Evolutionary conservation across 2,113 vertebrate genomes (phyloP), one percentile per base, ranked within the genome.

Genomic region (Gnathonemus longibarbis): DNA sequence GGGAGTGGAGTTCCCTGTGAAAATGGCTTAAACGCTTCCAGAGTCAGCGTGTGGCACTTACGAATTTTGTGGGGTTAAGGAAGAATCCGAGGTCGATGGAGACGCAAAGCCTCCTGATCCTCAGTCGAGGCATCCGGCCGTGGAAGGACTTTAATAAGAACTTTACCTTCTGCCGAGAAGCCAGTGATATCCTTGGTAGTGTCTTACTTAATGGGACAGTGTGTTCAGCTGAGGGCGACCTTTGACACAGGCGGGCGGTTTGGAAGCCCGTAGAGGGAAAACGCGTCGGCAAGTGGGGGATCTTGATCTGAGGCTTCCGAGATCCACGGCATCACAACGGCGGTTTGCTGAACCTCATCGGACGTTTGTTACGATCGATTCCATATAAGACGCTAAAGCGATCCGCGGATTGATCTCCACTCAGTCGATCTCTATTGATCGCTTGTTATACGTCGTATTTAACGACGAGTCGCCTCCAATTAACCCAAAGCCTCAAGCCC

Each of bases 61-160:
- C 62, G 62, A 70, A 31, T 70, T 80, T 80, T 80, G 35, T 80
- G 91, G 93, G 93, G 95, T 95, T 95, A 94, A 89, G 90, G 93
- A 88, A 90, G 94, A 94, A 95, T 95, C 93, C 93, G 91, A 93
- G 91, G 93, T 93, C 94, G 95, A 95, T 95, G 94, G 94, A 94
- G 93, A 48, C 94, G 94, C 94, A 95, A 96, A 96, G 94, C 95
- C 93, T 88, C 90, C 91, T 96, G 95, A 96, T 96, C 95, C 95
- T 92, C 87, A 13, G 91, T 88, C 86, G 92, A 91, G 92, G 92
- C 90, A 92, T 94, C 93, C 92, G 93, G 91, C 94, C 94, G 92
- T 92, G 92, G 93, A 95, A 95, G 93, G 93, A 90, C 89, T 94
- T 94, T 95, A 95, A 96, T 95, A 95, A 84, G 42, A 95, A 95